Conservation (phyloP, 2,113 vertebrate species). For the Equus przewalskii region DNA sequence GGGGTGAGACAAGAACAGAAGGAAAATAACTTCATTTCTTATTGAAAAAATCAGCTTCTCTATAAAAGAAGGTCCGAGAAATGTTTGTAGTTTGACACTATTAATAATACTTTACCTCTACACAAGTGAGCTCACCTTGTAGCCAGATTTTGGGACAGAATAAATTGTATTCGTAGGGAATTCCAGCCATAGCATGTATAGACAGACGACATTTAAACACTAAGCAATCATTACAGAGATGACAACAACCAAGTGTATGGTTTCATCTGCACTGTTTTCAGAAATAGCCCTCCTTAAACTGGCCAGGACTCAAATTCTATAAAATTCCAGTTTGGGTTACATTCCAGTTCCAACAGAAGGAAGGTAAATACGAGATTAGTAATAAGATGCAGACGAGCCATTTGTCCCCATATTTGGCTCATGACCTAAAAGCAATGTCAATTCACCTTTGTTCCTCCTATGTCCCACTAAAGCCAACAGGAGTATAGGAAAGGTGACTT, state of each 20-base stretch:
- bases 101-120: slow-evolving; percentile 59
- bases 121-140: background rate
- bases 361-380: slow-evolving; percentile 22
- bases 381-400: background rate
- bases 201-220: background rate
- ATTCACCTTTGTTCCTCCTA: background rate
- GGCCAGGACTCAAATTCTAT: background rate
- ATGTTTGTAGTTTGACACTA: slow-evolving; percentile 19
- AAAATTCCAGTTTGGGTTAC: slow-evolving; percentile 15
- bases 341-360: background rate
- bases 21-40: slow-evolving; percentile 16
- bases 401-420: slow-evolving; percentile 3
- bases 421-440: background rate
- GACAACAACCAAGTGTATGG: background rate
- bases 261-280: background rate
- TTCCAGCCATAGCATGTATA: background rate
- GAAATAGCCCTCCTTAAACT: slow-evolving; percentile 37
- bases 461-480: background rate
- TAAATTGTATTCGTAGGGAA: background rate
- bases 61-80: slow-evolving; percentile 18
- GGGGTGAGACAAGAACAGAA: background rate
- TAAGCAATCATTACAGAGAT: background rate
- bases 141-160: background rate
- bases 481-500: background rate
- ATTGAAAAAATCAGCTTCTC: background rate